Evolutionary conservation across 1,140 invertebrate genomes (phyloP).

Genomic region (Reticulitermes speratus): DNA sequence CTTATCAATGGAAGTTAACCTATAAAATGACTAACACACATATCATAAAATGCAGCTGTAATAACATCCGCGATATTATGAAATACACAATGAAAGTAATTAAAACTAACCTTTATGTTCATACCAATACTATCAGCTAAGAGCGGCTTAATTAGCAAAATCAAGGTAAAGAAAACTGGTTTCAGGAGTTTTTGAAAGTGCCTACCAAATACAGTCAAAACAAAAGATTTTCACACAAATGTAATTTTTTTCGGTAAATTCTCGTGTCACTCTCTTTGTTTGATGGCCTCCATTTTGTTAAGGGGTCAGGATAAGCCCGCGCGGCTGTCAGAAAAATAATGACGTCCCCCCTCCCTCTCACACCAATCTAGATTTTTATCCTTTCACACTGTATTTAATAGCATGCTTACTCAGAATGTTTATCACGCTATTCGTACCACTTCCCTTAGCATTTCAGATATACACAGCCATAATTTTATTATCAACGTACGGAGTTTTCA

Average conservation of each 20-base stretch:
- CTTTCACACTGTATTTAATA: constrained; percentile 38
- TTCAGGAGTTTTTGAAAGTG: neutral
- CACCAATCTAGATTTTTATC: constrained; percentile 42
- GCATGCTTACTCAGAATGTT: neutral
- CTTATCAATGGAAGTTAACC: too few species aligned
- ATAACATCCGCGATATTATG: too few species aligned
- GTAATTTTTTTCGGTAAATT: constrained; percentile 25
- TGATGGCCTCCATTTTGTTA: constrained; percentile 71
- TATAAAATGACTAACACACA: too few species aligned
- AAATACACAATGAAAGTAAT: too few species aligned
- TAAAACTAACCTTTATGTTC: too few species aligned
- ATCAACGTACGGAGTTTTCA: neutral
- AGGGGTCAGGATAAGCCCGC: constrained; percentile 50
- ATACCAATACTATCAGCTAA: neutral
- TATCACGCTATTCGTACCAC: neutral
- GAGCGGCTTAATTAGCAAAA: neutral
- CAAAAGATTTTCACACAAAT: neutral
- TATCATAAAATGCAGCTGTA: too few species aligned
- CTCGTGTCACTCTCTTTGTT: constrained; percentile 47
- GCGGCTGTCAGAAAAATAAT: constrained; percentile 54
- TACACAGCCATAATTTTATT: neutral
- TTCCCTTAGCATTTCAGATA: neutral
- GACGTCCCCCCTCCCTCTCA: constrained; percentile 43
- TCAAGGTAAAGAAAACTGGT: neutral
- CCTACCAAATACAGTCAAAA: neutral